Percentiles rank a stretch among this genome's conserved stretches.
Conservation (phyloP, 1,140 invertebrate genomes). For the Planococcus citri region DNA sequence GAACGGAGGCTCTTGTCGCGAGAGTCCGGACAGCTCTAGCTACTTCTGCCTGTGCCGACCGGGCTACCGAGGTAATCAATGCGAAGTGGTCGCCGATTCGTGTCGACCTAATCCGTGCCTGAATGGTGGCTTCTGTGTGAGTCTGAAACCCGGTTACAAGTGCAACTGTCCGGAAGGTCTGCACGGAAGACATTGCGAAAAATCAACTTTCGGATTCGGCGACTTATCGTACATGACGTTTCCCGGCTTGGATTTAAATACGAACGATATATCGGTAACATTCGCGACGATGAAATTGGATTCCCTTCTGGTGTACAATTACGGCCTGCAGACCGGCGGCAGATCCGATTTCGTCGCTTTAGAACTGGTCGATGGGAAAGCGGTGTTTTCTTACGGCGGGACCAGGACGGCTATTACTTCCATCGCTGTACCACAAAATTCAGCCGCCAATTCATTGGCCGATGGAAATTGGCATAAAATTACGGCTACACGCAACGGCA, state of each 20-base stretch:
- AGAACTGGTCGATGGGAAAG: slow-evolving; percentile 67
- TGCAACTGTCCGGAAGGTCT: slow-evolving; percentile 75
- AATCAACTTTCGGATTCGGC: slow-evolving; percentile 74
- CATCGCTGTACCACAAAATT: slow-evolving; percentile 47
- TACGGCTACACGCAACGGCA: slow-evolving; percentile 75
- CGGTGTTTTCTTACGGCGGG: slow-evolving; percentile 80
- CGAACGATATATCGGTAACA: slow-evolving; percentile 79
- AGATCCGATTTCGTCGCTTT: slow-evolving; percentile 85
- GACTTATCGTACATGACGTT: slow-evolving; percentile 83
- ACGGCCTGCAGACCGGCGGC: slow-evolving; percentile 69
- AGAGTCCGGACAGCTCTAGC: slow-evolving; percentile 66
- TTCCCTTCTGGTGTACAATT: slow-evolving; percentile 79
- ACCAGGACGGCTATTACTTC: slow-evolving; percentile 71
- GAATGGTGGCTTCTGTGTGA: slow-evolving; percentile 70
- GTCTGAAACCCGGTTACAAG: slow-evolving; percentile 65
- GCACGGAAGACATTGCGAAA: slow-evolving; percentile 83
- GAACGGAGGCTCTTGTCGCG: slow-evolving; percentile 79
- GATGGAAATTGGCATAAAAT: slow-evolving; percentile 85
- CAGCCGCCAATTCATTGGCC: slow-evolving; percentile 45
- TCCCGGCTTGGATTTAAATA: slow-evolving; percentile 65
- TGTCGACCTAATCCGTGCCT: slow-evolving; percentile 82
- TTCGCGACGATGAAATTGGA: slow-evolving; percentile 82
- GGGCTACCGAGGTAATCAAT: slow-evolving; percentile 75
- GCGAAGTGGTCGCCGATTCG: slow-evolving; percentile 71
- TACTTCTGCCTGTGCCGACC: slow-evolving; percentile 83